phyloP scores from a whole-genome alignment of 2,888 invertebrate species.

The Agrotis exclamationis region DNA sequence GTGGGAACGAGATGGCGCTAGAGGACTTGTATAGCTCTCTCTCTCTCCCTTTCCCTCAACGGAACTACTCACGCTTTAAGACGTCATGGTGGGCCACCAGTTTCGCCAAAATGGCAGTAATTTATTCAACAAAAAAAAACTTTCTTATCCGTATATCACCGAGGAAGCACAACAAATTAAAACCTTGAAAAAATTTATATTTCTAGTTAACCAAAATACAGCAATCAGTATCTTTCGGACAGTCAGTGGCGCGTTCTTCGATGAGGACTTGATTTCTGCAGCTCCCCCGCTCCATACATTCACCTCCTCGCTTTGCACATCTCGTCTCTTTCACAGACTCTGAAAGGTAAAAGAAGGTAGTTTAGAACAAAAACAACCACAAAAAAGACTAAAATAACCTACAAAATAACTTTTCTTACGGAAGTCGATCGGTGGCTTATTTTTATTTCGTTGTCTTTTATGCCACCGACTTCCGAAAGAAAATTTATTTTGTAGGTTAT shows the following conservation, averaged over 20 bases:
- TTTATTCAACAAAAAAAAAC: not conserved
- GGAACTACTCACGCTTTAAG: too few species aligned
- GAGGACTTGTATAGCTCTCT: too few species aligned
- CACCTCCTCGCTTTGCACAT: constrained; percentile 73
- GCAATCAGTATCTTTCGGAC: constrained; percentile 63
- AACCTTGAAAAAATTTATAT: not conserved
- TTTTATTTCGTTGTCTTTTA: too few species aligned
- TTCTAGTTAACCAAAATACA: constrained; percentile 67
- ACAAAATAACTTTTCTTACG: too few species aligned
- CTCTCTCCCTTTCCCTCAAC: too few species aligned
- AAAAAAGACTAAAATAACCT: too few species aligned
- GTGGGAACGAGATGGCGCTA: too few species aligned
- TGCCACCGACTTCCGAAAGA: too few species aligned
- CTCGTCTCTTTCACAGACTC: constrained; percentile 78
- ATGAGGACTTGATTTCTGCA: constrained; percentile 45
- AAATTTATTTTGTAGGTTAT: too few species aligned
- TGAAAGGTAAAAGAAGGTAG: constrained; percentile 59
- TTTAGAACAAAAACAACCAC: not conserved
- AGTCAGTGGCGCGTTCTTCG: constrained; percentile 65
- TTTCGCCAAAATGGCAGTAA: too few species aligned
- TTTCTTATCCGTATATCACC: not conserved
- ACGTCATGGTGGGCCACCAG: too few species aligned
- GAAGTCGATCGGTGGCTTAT: too few species aligned
- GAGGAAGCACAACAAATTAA: not conserved
- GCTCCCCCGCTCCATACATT: not conserved